phyloP scores from a whole-genome alignment of 2,888 invertebrate species.

The Theretra japonica region DNA sequence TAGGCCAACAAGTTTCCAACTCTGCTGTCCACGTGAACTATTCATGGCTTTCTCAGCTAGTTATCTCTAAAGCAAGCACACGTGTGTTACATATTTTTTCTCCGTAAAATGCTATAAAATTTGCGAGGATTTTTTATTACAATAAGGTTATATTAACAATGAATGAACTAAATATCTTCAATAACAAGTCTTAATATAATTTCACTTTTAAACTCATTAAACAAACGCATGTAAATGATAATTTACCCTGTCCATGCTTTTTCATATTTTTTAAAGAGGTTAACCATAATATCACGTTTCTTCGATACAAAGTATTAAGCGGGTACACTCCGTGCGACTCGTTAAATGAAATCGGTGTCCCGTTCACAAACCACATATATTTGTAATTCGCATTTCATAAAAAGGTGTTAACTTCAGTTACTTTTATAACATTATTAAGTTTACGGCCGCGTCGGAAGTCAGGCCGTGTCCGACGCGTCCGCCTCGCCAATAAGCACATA shows the following conservation, averaged over 20 bases:
- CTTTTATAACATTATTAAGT: slow-evolving; percentile 27
- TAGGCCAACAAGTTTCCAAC: no score
- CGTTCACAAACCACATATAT: slow-evolving; percentile 20
- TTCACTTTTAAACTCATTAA: not conserved
- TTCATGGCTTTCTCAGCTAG: no score
- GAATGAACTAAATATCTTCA: not conserved
- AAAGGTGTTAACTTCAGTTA: slow-evolving; percentile 27
- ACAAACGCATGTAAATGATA: not conserved
- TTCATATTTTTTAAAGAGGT: not conserved
- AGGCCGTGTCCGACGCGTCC: not conserved
- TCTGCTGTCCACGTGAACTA: no score
- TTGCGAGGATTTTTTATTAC: no score
- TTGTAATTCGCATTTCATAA: slow-evolving; percentile 26
- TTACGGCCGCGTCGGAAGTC: slow-evolving; percentile 9
- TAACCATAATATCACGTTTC: slow-evolving; percentile 4
- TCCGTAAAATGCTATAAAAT: no score
- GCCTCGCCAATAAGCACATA: slow-evolving; percentile 7
- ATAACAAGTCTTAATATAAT: not conserved
- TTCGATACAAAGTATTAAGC: slow-evolving; percentile 14
- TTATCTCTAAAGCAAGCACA: no score
- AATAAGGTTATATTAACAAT: no score
- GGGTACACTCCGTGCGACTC: not conserved
- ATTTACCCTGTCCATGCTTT: not conserved
- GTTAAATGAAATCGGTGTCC: slow-evolving; percentile 10
- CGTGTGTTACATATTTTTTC: no score